Evolutionary conservation across 2,113 vertebrate genomes (phyloP).

Genomic region (Pterocles burchelli): DNA sequence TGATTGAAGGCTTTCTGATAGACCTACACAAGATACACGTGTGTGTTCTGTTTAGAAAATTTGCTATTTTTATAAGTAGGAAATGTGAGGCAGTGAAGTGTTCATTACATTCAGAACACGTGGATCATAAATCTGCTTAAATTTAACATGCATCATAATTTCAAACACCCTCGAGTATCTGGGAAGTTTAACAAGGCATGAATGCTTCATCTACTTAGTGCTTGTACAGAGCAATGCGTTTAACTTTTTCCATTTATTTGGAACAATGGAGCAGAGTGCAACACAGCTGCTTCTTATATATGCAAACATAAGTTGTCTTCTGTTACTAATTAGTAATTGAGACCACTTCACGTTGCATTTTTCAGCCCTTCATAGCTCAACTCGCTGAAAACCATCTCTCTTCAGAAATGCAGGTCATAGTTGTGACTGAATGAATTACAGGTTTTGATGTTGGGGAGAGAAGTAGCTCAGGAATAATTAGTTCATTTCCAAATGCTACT

Average conservation of each 20-base stretch:
- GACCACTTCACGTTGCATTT: not conserved
- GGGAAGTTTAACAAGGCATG: conserved; percentile 39
- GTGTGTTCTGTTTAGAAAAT: not conserved
- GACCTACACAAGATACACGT: not conserved
- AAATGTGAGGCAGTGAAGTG: not conserved
- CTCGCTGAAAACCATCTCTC: not conserved
- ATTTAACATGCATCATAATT: conserved; percentile 50
- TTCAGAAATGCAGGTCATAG: not conserved
- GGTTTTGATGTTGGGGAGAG: not conserved
- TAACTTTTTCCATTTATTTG: not conserved
- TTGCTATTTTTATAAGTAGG: not conserved
- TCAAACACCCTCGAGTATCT: conserved; percentile 45
- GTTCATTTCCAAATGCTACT: not conserved
- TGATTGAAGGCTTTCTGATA: not conserved
- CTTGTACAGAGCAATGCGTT: not conserved
- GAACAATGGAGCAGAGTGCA: not conserved
- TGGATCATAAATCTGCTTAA: conserved; percentile 31
- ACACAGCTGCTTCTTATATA: not conserved
- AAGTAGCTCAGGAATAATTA: not conserved
- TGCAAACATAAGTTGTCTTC: not conserved
- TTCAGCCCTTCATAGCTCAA: not conserved
- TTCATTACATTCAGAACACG: not conserved
- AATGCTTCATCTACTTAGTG: not conserved
- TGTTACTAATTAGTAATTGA: not conserved
- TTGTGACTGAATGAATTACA: not conserved